phyloP scores from a whole-genome alignment of 1,140 invertebrate genomes.

The Drosophila sucinea region DNA sequence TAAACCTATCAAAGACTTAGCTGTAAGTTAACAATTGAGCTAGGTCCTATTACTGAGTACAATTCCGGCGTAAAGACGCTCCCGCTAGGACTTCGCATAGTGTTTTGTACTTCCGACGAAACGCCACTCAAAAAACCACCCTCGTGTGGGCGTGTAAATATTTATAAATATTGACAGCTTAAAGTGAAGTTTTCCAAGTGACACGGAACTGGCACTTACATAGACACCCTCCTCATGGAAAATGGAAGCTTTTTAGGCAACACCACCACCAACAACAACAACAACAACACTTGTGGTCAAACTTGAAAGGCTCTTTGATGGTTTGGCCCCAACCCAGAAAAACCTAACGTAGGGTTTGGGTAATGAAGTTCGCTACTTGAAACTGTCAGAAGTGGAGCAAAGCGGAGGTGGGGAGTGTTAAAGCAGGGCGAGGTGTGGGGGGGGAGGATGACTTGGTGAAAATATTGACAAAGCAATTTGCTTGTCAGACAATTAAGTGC shows the following conservation, averaged over 20 bases:
- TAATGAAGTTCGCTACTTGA: conserved; percentile 77
- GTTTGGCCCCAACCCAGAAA: conserved; percentile 31
- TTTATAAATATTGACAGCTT: conserved; percentile 81
- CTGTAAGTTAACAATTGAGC: background rate
- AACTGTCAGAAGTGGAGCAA: conserved; percentile 71
- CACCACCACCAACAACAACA: conserved; percentile 42
- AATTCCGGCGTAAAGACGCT: conserved; percentile 3
- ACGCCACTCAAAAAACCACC: conserved; percentile 24
- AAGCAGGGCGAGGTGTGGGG: background rate
- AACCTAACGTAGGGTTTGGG: conserved; percentile 46
- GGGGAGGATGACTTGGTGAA: conserved; percentile 68
- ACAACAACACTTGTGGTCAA: conserved; percentile 71
- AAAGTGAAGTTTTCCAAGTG: conserved; percentile 78
- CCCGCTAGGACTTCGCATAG: background rate
- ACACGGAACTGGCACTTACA: conserved; percentile 54
- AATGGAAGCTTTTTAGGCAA: conserved; percentile 65
- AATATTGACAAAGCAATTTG: conserved; percentile 82
- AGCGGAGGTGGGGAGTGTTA: conserved; percentile 13
- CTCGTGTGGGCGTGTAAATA: conserved; percentile 64
- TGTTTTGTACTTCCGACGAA: conserved; percentile 4
- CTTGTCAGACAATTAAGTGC: conserved; percentile 81
- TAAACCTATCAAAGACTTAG: conserved; percentile 8
- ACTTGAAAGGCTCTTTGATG: conserved; percentile 78
- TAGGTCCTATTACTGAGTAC: conserved; percentile 26
- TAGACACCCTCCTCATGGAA: conserved; percentile 30